Evolutionary conservation across 2,888 invertebrate genomes (phyloP).

Genomic region (Drosophila histrio): DNA sequence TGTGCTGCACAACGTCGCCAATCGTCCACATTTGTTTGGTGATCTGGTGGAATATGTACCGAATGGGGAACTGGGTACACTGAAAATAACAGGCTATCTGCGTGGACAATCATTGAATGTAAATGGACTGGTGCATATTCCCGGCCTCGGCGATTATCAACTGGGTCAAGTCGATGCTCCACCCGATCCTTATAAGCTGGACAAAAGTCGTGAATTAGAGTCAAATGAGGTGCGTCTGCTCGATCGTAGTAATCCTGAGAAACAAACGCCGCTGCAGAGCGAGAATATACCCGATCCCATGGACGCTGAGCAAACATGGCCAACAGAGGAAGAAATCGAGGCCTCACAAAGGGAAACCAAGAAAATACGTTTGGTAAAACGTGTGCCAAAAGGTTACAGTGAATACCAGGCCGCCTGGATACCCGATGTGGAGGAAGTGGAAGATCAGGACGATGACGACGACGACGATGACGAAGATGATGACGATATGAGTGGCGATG

Average conservation of each 20-base stretch:
- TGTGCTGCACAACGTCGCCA: constrained; percentile 89
- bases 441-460: constrained; percentile 85
- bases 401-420: constrained; percentile 98
- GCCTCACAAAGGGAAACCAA: constrained; percentile 87
- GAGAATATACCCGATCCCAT: constrained; percentile 95
- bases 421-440: constrained; percentile 88
- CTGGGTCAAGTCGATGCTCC: constrained; percentile 91
- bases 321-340: constrained; percentile 94
- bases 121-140: constrained; percentile 94
- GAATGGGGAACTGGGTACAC: constrained; percentile 86
- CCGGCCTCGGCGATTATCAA: constrained; percentile 97
- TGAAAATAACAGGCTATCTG: constrained; percentile 94
- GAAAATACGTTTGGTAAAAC: constrained; percentile 89
- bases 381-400: constrained; percentile 97
- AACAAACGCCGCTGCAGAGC: constrained; percentile 90
- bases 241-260: constrained; percentile 87
- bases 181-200: constrained; percentile 88
- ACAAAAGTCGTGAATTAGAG: constrained; percentile 82
- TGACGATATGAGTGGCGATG: constrained; percentile 62
- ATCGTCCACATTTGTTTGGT: constrained; percentile 92
- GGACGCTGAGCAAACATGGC: constrained; percentile 99
- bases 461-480: constrained; percentile 80
- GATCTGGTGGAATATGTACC: constrained; percentile 90
- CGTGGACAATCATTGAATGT: constrained; percentile 93
- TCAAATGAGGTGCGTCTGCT: constrained; percentile 83